Conservation (phyloP, 2,797 vertebrate species). For the Lepilemur septentrionalis region DNA sequence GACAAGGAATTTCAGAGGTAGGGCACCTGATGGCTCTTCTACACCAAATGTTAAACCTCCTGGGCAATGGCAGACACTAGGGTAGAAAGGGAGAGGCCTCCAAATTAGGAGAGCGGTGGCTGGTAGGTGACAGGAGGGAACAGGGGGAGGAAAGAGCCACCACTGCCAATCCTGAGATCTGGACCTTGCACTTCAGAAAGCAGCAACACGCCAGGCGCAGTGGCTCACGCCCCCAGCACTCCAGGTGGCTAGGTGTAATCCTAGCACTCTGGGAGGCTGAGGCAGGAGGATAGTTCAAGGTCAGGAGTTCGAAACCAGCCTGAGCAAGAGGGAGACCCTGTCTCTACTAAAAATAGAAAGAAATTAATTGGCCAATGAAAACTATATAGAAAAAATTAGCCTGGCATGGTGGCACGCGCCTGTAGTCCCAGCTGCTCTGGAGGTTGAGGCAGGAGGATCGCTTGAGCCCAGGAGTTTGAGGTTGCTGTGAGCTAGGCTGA, state of each 20-base stretch:
- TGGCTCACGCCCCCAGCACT: too few relatives aligned
- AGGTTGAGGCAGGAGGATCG: neutral
- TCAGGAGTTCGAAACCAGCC: too few relatives aligned
- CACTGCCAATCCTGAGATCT: neutral
- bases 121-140: neutral
- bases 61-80: accelerated
- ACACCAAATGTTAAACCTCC: neutral
- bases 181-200: too few relatives aligned
- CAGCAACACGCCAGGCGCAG: too few relatives aligned
- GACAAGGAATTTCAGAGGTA: neutral
- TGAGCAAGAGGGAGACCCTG: too few relatives aligned
- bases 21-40: too few relatives aligned
- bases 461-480: neutral
- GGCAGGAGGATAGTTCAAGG: too few relatives aligned
- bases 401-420: accelerated
- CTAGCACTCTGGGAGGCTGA: too few relatives aligned
- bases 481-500: neutral
- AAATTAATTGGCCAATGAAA: too few relatives aligned
- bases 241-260: too few relatives aligned
- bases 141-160: neutral
- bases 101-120: neutral
- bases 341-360: too few relatives aligned
- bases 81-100: neutral
- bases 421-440: neutral
- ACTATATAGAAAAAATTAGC: neutral